Evolutionary conservation across 2,888 invertebrate species (phyloP).

Genomic region (Eupithecia insigniata): DNA sequence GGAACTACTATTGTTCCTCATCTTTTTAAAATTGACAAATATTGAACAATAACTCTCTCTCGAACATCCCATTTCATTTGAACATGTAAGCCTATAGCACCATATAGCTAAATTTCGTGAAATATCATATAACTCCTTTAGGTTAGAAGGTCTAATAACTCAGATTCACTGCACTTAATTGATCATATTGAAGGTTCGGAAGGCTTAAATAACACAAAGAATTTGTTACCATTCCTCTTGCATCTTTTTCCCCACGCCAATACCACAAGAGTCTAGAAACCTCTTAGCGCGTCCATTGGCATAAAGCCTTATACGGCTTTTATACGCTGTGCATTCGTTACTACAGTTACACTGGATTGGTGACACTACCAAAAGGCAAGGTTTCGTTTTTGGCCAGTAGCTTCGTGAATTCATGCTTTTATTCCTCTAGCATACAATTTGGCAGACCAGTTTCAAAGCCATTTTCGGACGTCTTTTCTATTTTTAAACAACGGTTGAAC

Average conservation of each 20-base stretch:
- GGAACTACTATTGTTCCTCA: neutral
- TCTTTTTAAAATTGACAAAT: neutral
- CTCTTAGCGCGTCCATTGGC: slow-evolving; percentile 50
- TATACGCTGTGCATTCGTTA: slow-evolving; percentile 14
- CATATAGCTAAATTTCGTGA: neutral
- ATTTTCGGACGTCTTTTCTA: neutral
- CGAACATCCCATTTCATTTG: neutral
- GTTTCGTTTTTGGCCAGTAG: neutral
- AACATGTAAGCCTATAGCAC: neutral
- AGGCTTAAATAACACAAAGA: neutral
- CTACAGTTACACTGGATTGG: slow-evolving; percentile 3
- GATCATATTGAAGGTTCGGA: neutral
- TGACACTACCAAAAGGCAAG: slow-evolving; percentile 3
- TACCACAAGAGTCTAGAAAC: slow-evolving; percentile 47
- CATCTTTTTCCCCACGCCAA: slow-evolving; percentile 35
- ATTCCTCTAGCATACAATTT: slow-evolving; percentile 1
- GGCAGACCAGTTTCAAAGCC: neutral
- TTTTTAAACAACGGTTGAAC: neutral
- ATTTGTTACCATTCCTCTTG: slow-evolving; percentile 9
- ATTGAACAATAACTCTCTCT: neutral
- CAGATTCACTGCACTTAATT: neutral
- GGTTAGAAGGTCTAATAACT: no score
- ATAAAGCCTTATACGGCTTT: slow-evolving; percentile 49
- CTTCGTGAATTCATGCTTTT: neutral
- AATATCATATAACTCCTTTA: neutral